A percentile compares a stretch with the other conserved stretches of the same genome.
These are phyloP conservation scores for Fregetta grallaria DNA, from an alignment of 2,113 vertebrate genomes.

Conservation along the genomic window DNA sequence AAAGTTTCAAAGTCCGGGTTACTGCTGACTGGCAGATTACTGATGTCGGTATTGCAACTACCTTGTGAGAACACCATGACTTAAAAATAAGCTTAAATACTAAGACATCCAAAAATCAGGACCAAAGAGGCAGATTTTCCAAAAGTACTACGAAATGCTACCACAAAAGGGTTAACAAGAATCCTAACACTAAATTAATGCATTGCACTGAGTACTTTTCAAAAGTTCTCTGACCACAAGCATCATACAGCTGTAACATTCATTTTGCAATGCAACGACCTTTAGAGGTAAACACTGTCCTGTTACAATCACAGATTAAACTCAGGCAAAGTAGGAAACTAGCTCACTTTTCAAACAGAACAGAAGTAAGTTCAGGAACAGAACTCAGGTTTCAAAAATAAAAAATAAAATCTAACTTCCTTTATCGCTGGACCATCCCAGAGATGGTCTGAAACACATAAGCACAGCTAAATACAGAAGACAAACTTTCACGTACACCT, in stretches of 20 bases:
- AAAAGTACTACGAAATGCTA: not conserved
- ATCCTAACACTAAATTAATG: not conserved
- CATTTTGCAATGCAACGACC: not conserved
- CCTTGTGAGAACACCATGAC: not conserved
- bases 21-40: not conserved
- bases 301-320: not conserved
- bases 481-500: not conserved
- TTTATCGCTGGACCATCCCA: not conserved
- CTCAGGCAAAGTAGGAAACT: not conserved
- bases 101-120: not conserved
- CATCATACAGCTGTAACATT: not conserved
- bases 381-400: not conserved
- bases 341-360: not conserved
- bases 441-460: not conserved
- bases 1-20: not conserved
- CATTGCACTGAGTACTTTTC: not conserved
- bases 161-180: not conserved
- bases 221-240: not conserved
- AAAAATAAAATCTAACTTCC: not conserved
- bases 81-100: not conserved
- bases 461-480: not conserved
- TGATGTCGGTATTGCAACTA: not conserved
- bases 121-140: not conserved
- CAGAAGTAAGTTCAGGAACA: not conserved
- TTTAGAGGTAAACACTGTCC: not conserved